These are phyloP conservation scores for Carpatolechia fugitivella DNA, from an alignment of 2,888 invertebrate genomes.

Conservation along the genomic window DNA sequence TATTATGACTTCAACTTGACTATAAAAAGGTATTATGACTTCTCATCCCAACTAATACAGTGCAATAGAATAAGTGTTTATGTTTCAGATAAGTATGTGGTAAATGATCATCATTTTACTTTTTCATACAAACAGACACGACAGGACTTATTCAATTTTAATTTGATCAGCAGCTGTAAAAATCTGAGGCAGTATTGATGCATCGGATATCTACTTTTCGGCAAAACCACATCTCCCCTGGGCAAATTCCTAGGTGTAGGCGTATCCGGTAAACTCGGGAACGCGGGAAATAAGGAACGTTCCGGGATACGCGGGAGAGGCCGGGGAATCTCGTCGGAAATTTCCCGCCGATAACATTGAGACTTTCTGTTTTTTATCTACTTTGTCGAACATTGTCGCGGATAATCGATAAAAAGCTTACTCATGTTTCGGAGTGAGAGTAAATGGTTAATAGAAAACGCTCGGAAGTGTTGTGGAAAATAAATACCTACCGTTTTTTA, in stretches of 20 bases:
- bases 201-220: neutral
- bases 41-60: too few species aligned
- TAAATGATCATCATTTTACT: too few species aligned
- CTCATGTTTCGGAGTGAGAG: constrained; percentile 5
- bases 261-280: constrained; percentile 18
- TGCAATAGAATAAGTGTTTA: too few species aligned
- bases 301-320: constrained; percentile 12
- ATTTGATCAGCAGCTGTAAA: too few species aligned
- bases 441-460: constrained; percentile 7
- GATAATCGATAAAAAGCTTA: constrained; percentile 13
- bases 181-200: too few species aligned
- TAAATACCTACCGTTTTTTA: neutral
- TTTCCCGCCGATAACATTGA: constrained; percentile 43
- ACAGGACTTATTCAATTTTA: too few species aligned
- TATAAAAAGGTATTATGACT: too few species aligned
- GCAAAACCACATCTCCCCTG: constrained; percentile 29
- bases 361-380: constrained; percentile 37
- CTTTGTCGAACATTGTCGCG: constrained; percentile 28
- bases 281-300: neutral
- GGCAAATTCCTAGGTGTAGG: constrained; percentile 39
- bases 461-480: constrained; percentile 2
- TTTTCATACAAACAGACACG: too few species aligned
- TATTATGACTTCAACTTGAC: too few species aligned
- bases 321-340: constrained; percentile 54
- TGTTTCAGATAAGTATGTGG: too few species aligned